Conservation (phyloP, 2,113 vertebrate species). For the Sebastes schlegelii region DNA sequence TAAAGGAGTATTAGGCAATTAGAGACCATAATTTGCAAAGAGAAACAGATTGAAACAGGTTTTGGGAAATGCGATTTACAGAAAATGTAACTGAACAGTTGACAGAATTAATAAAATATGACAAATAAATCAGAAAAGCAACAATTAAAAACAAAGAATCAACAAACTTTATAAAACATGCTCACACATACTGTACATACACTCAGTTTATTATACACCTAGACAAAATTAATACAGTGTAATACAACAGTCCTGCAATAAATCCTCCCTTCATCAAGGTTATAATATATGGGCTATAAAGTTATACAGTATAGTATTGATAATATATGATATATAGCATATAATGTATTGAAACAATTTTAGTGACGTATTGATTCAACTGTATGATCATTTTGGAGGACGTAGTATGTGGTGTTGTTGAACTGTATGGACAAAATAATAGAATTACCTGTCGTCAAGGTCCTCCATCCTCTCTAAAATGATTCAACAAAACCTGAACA, state of each 20-base stretch:
- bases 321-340: neutral
- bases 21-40: neutral
- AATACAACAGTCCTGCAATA: too few species aligned
- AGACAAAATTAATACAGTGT: too few species aligned
- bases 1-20: too few species aligned
- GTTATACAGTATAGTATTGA: neutral
- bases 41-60: neutral
- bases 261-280: neutral
- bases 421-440: neutral
- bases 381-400: too few species aligned
- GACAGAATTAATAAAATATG: neutral
- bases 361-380: too few species aligned
- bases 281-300: neutral
- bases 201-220: neutral
- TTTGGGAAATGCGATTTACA: too few species aligned
- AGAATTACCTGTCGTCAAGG: neutral
- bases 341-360: neutral
- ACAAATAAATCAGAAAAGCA: neutral
- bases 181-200: neutral
- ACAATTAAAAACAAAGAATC: neutral
- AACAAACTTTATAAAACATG: neutral
- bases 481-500: too few species aligned
- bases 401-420: too few species aligned
- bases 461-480: neutral
- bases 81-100: too few species aligned